Conservation (phyloP, 2,888 invertebrate species). For the Drosophila testacea region DNA sequence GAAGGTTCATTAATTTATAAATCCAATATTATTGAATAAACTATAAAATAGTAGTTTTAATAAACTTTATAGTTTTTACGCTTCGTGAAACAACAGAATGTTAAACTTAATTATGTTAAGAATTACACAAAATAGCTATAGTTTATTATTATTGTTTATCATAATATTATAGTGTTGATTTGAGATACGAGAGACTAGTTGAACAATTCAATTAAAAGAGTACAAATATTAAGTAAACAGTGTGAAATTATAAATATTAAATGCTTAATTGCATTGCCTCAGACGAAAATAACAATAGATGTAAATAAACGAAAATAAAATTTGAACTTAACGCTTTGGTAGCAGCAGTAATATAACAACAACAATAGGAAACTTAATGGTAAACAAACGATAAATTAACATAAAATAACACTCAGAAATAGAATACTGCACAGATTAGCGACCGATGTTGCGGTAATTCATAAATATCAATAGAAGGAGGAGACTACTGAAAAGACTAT, state of each 20-base stretch:
- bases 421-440: constrained; percentile 19
- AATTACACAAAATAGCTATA: background rate
- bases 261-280: constrained; percentile 20
- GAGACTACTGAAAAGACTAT: constrained; percentile 29
- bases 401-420: constrained; percentile 58
- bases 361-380: constrained; percentile 5
- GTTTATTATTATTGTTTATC: background rate
- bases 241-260: constrained; percentile 10
- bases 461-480: constrained; percentile 41
- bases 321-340: constrained; percentile 62
- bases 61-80: background rate
- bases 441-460: constrained; percentile 19
- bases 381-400: constrained; percentile 30
- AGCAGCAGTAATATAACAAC: constrained; percentile 22
- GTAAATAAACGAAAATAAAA: constrained; percentile 12
- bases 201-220: constrained; percentile 2
- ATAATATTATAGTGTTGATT: constrained; percentile 4
- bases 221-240: constrained; percentile 10
- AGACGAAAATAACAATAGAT: constrained; percentile 9
- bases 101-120: background rate
- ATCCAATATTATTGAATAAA: constrained; percentile 2
- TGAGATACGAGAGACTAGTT: constrained; percentile 35
- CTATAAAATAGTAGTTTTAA: background rate
- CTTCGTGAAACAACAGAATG: background rate
- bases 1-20: constrained; percentile 1